Percentiles rank a stretch among this genome's conserved stretches.
These are phyloP conservation scores for Agriopis leucophaearia DNA, from an alignment of 2,888 invertebrate species.

Conservation along the genomic window DNA sequence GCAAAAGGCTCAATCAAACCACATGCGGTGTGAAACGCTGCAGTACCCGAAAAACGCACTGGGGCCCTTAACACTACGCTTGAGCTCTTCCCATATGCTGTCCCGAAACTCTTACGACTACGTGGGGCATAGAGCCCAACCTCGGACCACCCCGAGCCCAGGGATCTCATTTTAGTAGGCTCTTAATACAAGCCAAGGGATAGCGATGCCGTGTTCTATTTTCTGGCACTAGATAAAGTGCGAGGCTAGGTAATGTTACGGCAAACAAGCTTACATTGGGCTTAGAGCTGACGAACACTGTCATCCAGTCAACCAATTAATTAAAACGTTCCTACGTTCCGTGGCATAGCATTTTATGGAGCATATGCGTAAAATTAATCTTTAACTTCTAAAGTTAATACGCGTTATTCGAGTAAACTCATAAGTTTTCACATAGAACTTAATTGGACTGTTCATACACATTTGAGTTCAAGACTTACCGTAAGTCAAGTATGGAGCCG, in stretches of 20 bases:
- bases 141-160: no score
- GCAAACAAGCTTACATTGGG: slow-evolving; percentile 1
- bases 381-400: slow-evolving; percentile 7
- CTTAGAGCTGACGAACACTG: slow-evolving; percentile 5
- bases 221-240: no score
- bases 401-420: slow-evolving; percentile 3
- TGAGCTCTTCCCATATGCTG: no score
- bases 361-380: slow-evolving; percentile 17
- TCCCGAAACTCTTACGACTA: no score
- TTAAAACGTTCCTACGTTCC: slow-evolving; percentile 25
- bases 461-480: background rate
- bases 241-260: background rate
- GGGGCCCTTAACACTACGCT: no score
- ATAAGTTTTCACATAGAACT: slow-evolving; percentile 14
- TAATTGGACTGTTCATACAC: slow-evolving; percentile 6
- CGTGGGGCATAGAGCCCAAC: no score
- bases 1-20: no score
- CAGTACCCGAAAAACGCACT: no score
- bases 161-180: no score
- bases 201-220: no score
- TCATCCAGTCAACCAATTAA: slow-evolving; percentile 32
- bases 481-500: background rate
- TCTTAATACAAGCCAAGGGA: no score
- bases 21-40: no score
- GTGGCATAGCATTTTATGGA: slow-evolving; percentile 24